These are phyloP conservation scores for Procavia capensis DNA, from an alignment of 2,113 vertebrate genomes.

Conservation along the genomic window DNA sequence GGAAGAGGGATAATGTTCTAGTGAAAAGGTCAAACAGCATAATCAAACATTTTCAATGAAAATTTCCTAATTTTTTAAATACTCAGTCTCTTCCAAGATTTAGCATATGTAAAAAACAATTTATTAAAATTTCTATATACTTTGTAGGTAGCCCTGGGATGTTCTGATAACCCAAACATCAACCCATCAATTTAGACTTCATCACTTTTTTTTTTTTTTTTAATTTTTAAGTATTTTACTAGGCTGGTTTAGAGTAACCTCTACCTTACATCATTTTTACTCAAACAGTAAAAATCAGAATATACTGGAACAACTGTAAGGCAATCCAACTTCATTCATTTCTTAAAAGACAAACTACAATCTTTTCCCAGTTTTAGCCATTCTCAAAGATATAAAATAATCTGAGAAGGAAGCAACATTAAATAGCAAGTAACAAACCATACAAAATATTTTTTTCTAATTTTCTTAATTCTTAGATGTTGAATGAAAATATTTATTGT, in stretches of 20 bases:
- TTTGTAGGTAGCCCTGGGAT: constrained; percentile 77
- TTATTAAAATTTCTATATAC: constrained; percentile 71
- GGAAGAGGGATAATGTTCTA: constrained; percentile 18
- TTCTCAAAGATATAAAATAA: constrained; percentile 79
- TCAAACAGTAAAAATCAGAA: constrained; percentile 52
- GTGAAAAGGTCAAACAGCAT: constrained; percentile 58
- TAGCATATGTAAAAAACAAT: constrained; percentile 66
- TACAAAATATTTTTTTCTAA: constrained; percentile 86
- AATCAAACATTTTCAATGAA: constrained; percentile 47
- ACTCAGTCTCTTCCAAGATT: constrained; percentile 31
- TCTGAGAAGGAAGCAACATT: constrained; percentile 45
- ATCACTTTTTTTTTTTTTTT: too few relatives aligned
- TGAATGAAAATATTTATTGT: constrained; percentile 85
- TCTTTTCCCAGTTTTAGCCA: constrained; percentile 72
- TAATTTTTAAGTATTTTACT: not conserved
- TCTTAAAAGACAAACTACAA: constrained; percentile 74
- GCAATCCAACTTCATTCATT: constrained; percentile 52
- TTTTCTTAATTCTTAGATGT: constrained; percentile 76
- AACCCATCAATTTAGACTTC: constrained; percentile 47
- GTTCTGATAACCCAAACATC: constrained; percentile 58
- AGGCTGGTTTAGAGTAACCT: not conserved
- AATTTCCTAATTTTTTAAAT: constrained; percentile 46
- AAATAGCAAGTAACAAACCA: constrained; percentile 78
- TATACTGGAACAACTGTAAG: constrained; percentile 44
- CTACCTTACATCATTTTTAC: constrained; percentile 39